phyloP scores from a whole-genome alignment of 2,113 vertebrate genomes.

The Sinocyclocheilus maitianheensis region DNA sequence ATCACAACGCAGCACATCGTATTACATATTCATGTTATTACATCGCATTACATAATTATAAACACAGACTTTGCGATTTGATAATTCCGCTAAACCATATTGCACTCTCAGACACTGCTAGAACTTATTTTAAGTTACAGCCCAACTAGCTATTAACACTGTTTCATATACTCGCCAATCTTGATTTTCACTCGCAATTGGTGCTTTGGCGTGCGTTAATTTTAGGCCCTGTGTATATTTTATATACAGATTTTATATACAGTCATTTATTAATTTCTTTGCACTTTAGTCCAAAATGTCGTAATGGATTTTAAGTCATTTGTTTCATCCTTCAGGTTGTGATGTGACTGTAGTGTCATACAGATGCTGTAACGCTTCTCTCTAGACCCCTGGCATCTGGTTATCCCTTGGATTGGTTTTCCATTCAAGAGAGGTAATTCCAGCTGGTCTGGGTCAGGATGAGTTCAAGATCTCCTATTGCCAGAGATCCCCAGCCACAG shows the following conservation, averaged over 20 bases:
- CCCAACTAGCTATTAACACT: too few species aligned
- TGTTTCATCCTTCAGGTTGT: background rate
- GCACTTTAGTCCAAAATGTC: background rate
- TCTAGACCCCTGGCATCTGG: background rate
- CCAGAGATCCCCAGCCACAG: background rate
- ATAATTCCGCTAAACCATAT: too few species aligned
- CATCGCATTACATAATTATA: too few species aligned
- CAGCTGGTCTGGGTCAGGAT: constrained; percentile 23
- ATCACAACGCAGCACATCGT: too few species aligned
- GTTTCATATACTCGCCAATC: too few species aligned
- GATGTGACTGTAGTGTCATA: background rate
- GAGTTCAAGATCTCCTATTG: constrained; percentile 44
- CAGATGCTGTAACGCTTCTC: background rate
- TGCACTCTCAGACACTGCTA: too few species aligned
- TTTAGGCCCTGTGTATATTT: too few species aligned
- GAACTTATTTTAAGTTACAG: too few species aligned
- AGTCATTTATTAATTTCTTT: background rate
- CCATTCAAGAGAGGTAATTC: constrained; percentile 19
- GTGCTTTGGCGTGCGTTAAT: too few species aligned
- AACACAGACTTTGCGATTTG: too few species aligned
- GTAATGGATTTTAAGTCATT: background rate
- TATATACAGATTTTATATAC: background rate
- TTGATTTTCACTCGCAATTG: too few species aligned
- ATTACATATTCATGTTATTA: too few species aligned
- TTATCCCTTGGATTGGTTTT: background rate